phyloP scores from a whole-genome alignment of 1,140 invertebrate species.

The Triops longicaudatus region DNA sequence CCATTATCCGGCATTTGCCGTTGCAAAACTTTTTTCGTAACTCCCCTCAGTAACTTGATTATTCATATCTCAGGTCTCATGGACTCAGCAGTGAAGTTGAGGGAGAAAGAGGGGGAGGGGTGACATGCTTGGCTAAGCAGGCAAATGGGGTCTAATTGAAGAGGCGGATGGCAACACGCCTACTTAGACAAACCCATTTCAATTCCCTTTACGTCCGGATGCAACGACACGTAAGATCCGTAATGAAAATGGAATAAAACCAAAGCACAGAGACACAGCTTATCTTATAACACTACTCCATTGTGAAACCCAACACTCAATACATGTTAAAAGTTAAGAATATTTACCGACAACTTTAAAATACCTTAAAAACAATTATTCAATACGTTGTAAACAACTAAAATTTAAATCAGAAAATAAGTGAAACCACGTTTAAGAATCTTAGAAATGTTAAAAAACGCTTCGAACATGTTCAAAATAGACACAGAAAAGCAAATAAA shows the following conservation, averaged over 20 bases:
- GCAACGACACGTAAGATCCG: not conserved
- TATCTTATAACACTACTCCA: not conserved
- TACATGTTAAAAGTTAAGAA: too few species aligned
- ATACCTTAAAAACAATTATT: too few species aligned
- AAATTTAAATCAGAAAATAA: too few species aligned
- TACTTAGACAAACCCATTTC: conserved; percentile 15
- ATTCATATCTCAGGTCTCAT: not conserved
- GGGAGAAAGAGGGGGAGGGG: not conserved
- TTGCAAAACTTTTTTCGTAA: not conserved
- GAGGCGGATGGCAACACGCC: conserved; percentile 8
- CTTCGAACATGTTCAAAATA: too few species aligned
- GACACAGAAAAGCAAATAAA: too few species aligned
- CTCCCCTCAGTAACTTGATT: not conserved
- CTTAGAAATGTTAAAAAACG: too few species aligned
- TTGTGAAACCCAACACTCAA: too few species aligned
- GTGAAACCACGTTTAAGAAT: too few species aligned
- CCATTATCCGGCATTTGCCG: not conserved
- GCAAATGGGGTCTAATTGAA: conserved; percentile 12
- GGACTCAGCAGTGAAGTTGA: not conserved
- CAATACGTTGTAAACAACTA: too few species aligned
- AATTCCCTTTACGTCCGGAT: conserved; percentile 1
- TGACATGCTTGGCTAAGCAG: not conserved
- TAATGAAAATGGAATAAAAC: conserved; percentile 9
- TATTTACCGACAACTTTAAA: too few species aligned
- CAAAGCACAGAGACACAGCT: not conserved